Evolutionary conservation across 1,140 invertebrate genomes (phyloP), one percentile per base, ranked within the genome.

Genomic region (Drosophila obscura): DNA sequence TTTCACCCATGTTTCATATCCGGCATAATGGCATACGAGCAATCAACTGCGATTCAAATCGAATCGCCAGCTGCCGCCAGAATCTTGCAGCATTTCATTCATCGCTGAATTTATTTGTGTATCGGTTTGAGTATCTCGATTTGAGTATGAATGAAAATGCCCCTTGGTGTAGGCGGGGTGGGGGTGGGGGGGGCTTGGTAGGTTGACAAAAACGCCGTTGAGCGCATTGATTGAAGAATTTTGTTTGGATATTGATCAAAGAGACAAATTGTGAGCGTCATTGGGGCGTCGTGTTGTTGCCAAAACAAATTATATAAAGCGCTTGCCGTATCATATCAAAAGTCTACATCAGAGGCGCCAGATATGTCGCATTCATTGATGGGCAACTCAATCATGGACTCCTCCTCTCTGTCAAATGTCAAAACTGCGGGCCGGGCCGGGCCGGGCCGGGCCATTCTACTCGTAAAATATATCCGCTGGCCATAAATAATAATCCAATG

Each of bases 211-310:
- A 52, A 19, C 28, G 16, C 45, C 28, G 53, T 44, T 56, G 45
- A 43, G 43, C 45, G 55, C 71, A 77, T 67, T 71, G 75, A 85
- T 87, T 85, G 81, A 85, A 72, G 65, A 84, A 65, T 68, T 67
- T 65, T 58, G 59, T 64, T 83, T 83, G 80, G 80, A 84, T 84
- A 85, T 84, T 84, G 80, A 85, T 84, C 82, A 84, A 87, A 78
- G 62, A 49, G 48, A 62, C 60, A 59, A 76, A 57, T 78, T 72
- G 65, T 56, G 52, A 76, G 43, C 78, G 82, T 88, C 83, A 82
- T 88, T 71, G 63, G 48, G 19, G 62, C 11, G 51, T 50, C 22
- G 5, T 45, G 46, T 60, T 35, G 50, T 22, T 66, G 72, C 71
- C 72, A 74, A 57, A 71, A 74, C 53, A 15, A 46, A 46, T 73